These are phyloP conservation scores for Megalurothrips usitatus DNA, from an alignment of 2,888 invertebrate species.

Conservation along the genomic window DNA sequence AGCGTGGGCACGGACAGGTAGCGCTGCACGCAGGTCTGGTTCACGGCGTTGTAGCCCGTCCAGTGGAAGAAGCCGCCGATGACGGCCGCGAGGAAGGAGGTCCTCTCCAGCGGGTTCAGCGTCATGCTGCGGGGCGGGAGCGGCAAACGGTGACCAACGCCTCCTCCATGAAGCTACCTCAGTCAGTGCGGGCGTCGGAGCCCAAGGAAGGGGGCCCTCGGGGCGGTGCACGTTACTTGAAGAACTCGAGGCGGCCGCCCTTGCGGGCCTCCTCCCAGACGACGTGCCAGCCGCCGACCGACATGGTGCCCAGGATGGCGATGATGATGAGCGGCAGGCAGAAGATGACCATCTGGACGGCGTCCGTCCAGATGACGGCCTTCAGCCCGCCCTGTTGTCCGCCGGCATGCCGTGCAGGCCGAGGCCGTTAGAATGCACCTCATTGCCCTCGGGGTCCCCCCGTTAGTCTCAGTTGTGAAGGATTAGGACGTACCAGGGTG, in stretches of 20 bases:
- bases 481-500: not conserved
- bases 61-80: slow-evolving; percentile 75
- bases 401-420: too few species aligned
- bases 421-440: too few species aligned
- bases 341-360: slow-evolving; percentile 47
- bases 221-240: slow-evolving; percentile 51
- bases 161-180: too few species aligned
- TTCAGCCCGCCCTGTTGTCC: slow-evolving; percentile 1
- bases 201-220: slow-evolving; percentile 34
- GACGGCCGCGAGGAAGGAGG: slow-evolving; percentile 73
- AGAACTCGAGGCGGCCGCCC: slow-evolving; percentile 56
- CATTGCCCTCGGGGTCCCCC: too few species aligned
- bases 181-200: too few species aligned
- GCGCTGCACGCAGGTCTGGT: slow-evolving; percentile 87
- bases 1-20: slow-evolving; percentile 69
- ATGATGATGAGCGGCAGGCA: slow-evolving; percentile 53
- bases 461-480: too few species aligned
- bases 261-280: slow-evolving; percentile 52
- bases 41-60: slow-evolving; percentile 79
- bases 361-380: slow-evolving; percentile 69
- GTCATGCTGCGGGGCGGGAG: slow-evolving; percentile 53
- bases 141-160: too few species aligned
- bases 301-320: slow-evolving; percentile 62
- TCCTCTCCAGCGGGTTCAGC: slow-evolving; percentile 70
- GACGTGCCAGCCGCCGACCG: slow-evolving; percentile 54